Evolutionary conservation across 2,888 invertebrate species (phyloP).

Genomic region (Panopea generosa): DNA sequence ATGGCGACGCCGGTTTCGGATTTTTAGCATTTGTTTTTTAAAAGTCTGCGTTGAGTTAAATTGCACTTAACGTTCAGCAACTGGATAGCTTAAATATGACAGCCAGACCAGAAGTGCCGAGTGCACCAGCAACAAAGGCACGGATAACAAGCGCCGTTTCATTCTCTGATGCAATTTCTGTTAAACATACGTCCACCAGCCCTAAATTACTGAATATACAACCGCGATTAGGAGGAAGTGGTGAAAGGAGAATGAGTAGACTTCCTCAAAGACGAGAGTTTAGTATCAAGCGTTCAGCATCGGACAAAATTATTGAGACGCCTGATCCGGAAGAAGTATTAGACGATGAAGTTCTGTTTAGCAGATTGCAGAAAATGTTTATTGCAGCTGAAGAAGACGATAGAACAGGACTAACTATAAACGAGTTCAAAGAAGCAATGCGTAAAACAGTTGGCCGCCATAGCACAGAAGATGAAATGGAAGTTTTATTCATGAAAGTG

Average conservation of each 20-base stretch:
- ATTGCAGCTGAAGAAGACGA: constrained; percentile 73
- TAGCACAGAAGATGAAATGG: constrained; percentile 76
- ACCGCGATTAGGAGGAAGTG: too few relatives aligned
- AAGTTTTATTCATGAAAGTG: constrained; percentile 81
- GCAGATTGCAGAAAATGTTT: constrained; percentile 71
- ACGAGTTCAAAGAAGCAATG: constrained; percentile 79
- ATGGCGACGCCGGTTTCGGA: background rate
- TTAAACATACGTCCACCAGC: background rate
- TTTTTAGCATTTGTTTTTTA: too few relatives aligned
- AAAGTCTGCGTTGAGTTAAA: too few relatives aligned
- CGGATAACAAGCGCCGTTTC: constrained; percentile 26
- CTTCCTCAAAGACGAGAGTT: background rate
- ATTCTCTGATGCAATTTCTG: constrained; percentile 10
- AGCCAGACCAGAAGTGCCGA: too few relatives aligned
- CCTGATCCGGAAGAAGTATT: constrained; percentile 43
- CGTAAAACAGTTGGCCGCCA: constrained; percentile 71
- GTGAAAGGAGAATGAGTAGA: too few relatives aligned
- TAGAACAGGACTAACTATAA: constrained; percentile 71
- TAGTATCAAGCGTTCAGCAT: background rate
- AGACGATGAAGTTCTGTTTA: constrained; percentile 54
- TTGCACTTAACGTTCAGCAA: too few relatives aligned
- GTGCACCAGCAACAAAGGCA: too few relatives aligned
- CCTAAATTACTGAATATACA: too few relatives aligned
- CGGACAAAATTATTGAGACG: constrained; percentile 12
- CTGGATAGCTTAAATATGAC: too few relatives aligned